Evolutionary conservation across 2,888 invertebrate genomes (phyloP).

Genomic region (Hyposoter didymator): DNA sequence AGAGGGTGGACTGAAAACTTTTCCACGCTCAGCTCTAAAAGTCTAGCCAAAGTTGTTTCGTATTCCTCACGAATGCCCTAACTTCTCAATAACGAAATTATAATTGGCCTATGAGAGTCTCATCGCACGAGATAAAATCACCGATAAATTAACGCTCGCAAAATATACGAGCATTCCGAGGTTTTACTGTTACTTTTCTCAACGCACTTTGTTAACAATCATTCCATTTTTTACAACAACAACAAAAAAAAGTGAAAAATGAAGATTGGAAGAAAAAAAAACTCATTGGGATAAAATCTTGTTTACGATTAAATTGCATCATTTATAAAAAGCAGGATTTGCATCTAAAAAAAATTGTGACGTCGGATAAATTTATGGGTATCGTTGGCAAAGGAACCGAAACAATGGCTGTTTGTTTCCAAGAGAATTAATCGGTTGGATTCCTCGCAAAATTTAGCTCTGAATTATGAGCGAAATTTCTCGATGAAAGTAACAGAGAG

Average conservation of each 20-base stretch:
- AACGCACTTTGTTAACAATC: not conserved
- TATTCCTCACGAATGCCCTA: slow-evolving; percentile 3
- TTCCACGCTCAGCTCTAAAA: slow-evolving; percentile 26
- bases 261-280: not conserved
- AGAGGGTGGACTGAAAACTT: slow-evolving; percentile 43
- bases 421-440: slow-evolving; percentile 70
- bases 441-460: slow-evolving; percentile 61
- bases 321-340: not conserved
- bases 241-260: not conserved
- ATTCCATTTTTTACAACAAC: not conserved
- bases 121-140: slow-evolving; percentile 7
- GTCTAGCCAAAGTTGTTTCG: slow-evolving; percentile 40
- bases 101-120: slow-evolving; percentile 32
- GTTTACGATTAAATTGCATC: not conserved
- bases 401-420: slow-evolving; percentile 67
- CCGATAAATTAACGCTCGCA: not conserved
- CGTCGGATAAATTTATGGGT: slow-evolving; percentile 55
- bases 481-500: slow-evolving; percentile 1
- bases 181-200: not conserved
- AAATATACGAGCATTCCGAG: not conserved
- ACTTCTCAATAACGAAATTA: slow-evolving; percentile 42
- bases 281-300: not conserved
- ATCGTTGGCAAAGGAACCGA: slow-evolving; percentile 56
- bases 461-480: slow-evolving; percentile 65
- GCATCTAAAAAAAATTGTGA: slow-evolving; percentile 33